Evolutionary conservation across 2,113 vertebrate genomes (phyloP).

Genomic region (Bombycilla garrulus): DNA sequence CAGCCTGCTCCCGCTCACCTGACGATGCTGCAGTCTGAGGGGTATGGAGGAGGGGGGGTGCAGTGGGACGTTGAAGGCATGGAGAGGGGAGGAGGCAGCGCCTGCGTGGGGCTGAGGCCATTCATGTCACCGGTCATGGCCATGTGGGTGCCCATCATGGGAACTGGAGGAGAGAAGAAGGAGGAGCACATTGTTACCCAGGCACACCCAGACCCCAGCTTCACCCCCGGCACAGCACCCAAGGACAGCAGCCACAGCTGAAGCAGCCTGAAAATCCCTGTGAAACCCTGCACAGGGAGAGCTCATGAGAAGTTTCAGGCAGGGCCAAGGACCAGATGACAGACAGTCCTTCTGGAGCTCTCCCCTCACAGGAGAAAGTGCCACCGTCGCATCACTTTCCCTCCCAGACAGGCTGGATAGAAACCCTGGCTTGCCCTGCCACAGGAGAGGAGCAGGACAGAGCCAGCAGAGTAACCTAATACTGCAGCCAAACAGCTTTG

Average conservation of each 20-base stretch:
- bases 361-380: neutral
- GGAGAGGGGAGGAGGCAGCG: conserved; percentile 90
- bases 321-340: neutral
- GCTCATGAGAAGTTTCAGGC: neutral
- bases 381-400: accelerated
- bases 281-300: accelerated
- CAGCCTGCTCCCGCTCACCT: conserved; percentile 80
- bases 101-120: conserved; percentile 93
- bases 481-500: conserved; percentile 48
- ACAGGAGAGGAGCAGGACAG: neutral
- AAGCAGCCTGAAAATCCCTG: neutral
- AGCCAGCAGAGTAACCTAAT: conserved; percentile 41
- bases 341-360: neutral
- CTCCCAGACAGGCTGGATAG: neutral
- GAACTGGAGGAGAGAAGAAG: conserved; percentile 84
- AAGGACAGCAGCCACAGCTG: neutral
- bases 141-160: conserved; percentile 96
- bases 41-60: conserved; percentile 97
- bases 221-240: accelerated
- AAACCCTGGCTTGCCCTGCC: neutral
- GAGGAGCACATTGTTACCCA: conserved; percentile 64
- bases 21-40: conserved; percentile 98
- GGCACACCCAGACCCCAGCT: neutral
- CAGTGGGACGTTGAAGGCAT: conserved; percentile 98
- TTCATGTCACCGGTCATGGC: conserved; percentile 96